Conservation (phyloP, 2,888 invertebrate species). For the Phortica okadai region DNA sequence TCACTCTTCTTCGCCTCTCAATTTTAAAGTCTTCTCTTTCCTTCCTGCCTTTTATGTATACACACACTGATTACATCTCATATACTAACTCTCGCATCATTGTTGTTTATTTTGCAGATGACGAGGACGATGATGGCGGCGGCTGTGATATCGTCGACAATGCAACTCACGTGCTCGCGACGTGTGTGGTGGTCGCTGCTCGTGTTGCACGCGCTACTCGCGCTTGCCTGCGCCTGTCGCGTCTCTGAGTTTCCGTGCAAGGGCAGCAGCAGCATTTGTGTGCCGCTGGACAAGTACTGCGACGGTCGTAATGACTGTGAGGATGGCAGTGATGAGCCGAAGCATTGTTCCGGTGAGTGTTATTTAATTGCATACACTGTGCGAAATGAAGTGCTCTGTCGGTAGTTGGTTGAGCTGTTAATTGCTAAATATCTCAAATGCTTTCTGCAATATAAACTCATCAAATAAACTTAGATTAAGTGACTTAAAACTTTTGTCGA, state of each 20-base stretch:
- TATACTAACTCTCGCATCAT: constrained; percentile 14
- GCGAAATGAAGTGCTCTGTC: no score
- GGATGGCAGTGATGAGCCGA: constrained; percentile 90
- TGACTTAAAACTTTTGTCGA: no score
- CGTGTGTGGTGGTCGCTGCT: constrained; percentile 74
- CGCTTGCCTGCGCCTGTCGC: constrained; percentile 80
- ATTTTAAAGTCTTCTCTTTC: neutral
- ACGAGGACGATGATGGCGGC: neutral
- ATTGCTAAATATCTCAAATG: no score
- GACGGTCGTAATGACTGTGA: constrained; percentile 90
- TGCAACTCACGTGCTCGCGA: constrained; percentile 28
- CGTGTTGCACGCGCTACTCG: constrained; percentile 72
- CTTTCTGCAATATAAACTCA: no score
- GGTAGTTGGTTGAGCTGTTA: no score
- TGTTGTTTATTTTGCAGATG: constrained; percentile 32
- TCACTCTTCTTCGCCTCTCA: no score
- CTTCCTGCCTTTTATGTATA: neutral
- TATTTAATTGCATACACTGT: no score
- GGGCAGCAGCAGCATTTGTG: constrained; percentile 83
- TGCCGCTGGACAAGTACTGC: constrained; percentile 90
- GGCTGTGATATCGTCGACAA: neutral
- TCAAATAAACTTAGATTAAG: no score
- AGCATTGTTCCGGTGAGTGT: constrained; percentile 83
- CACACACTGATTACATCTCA: neutral
- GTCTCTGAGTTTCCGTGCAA: constrained; percentile 87